These are phyloP conservation scores for Kuschelorhynchus macadamiae DNA, from an alignment of 2,888 invertebrate genomes.

Conservation along the genomic window DNA sequence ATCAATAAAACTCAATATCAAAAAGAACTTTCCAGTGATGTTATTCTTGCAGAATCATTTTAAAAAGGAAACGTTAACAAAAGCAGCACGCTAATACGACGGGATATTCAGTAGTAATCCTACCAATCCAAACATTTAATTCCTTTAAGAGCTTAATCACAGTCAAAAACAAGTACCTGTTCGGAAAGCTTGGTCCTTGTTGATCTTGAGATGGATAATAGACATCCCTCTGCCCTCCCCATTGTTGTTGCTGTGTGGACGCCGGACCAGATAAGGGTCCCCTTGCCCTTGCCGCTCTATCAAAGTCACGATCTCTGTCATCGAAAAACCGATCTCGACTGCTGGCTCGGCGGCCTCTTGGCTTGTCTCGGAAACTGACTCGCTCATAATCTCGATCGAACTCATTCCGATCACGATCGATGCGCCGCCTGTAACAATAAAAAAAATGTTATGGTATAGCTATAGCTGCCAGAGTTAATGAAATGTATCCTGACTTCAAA, in stretches of 20 bases:
- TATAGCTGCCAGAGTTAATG: too few relatives aligned
- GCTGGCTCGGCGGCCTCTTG: constrained; percentile 36
- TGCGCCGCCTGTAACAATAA: constrained; percentile 57
- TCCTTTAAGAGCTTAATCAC: constrained; percentile 40
- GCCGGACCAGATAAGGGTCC: constrained; percentile 15
- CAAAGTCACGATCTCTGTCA: constrained; percentile 51
- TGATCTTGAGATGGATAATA: constrained; percentile 58
- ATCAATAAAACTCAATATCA: too few relatives aligned
- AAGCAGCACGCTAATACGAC: neutral
- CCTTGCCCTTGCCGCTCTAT: constrained; percentile 19
- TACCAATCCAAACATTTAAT: constrained; percentile 4
- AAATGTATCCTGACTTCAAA: too few relatives aligned
- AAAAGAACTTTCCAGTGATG: too few relatives aligned
- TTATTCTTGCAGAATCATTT: too few relatives aligned
- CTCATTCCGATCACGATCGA: constrained; percentile 59
- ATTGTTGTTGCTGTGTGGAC: constrained; percentile 44
- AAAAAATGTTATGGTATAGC: too few relatives aligned
- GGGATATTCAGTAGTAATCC: neutral
- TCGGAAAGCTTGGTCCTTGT: constrained; percentile 43
- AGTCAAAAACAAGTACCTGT: constrained; percentile 42
- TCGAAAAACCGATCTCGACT: constrained; percentile 49
- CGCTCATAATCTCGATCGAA: constrained; percentile 61
- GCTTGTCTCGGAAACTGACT: constrained; percentile 48
- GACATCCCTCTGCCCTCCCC: constrained; percentile 52
- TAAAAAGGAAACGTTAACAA: too few relatives aligned